Evolutionary conservation across 2,113 vertebrate species (phyloP).

Genomic region (Bujurquina vittata): DNA sequence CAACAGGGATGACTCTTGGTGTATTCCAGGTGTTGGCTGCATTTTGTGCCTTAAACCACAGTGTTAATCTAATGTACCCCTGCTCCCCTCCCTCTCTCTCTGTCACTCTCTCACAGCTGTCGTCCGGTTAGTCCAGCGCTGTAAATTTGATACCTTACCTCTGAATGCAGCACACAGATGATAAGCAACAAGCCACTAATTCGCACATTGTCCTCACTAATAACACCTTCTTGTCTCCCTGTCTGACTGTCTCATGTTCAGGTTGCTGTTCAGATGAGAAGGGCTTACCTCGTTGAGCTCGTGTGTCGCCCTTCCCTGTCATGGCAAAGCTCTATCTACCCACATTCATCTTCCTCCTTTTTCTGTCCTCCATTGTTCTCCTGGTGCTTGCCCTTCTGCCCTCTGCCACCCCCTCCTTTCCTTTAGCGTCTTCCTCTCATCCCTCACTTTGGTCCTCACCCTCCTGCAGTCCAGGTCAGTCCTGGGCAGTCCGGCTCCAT

Average conservation of each 20-base stretch:
- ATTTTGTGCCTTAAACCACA: not conserved
- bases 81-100: not conserved
- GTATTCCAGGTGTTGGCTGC: not conserved
- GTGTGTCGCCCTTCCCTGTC: slow-evolving; percentile 46
- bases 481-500: slow-evolving; percentile 88
- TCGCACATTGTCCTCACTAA: slow-evolving; percentile 28
- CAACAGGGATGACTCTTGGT: not conserved
- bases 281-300: slow-evolving; percentile 31
- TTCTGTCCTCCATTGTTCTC: slow-evolving; percentile 44
- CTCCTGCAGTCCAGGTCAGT: slow-evolving; percentile 74
- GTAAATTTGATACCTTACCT: slow-evolving; percentile 20
- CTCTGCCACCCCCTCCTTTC: slow-evolving; percentile 10
- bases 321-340: slow-evolving; percentile 69
- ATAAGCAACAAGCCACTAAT: slow-evolving; percentile 9
- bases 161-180: slow-evolving; percentile 42
- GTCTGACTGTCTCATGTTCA: slow-evolving; percentile 41
- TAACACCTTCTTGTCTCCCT: not conserved
- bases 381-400: slow-evolving; percentile 63
- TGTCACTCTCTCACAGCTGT: not conserved
- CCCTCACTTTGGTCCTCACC: slow-evolving; percentile 5
- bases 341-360: slow-evolving; percentile 58
- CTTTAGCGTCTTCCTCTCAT: slow-evolving; percentile 7
- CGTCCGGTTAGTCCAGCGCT: not conserved
- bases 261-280: slow-evolving; percentile 76
- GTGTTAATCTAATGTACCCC: not conserved